A percentile compares a stretch with the other conserved stretches of the same genome.
These are phyloP conservation scores for Oncorhynchus nerka DNA, from an alignment of 2,113 vertebrate genomes.

Conservation along the genomic window DNA sequence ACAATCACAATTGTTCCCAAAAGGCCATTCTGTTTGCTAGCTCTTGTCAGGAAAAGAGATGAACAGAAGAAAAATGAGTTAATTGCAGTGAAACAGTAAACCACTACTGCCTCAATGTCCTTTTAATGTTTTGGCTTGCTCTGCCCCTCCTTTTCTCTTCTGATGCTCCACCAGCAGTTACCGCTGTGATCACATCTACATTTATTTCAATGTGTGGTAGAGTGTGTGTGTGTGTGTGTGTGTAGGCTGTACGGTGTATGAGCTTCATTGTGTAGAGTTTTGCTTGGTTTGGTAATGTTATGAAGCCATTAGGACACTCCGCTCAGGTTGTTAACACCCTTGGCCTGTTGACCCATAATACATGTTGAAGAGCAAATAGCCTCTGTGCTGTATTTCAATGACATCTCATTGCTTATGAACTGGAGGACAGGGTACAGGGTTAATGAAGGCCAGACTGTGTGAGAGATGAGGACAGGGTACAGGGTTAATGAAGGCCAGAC, in stretches of 20 bases:
- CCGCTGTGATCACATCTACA: slow-evolving; percentile 12
- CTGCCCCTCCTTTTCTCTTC: slow-evolving; percentile 43
- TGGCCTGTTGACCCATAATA: background rate
- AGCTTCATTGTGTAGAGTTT: background rate
- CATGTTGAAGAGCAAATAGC: background rate
- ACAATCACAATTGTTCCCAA: slow-evolving; percentile 14
- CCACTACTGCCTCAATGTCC: slow-evolving; percentile 38
- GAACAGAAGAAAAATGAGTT: slow-evolving; percentile 46
- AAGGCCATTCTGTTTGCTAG: slow-evolving; percentile 45
- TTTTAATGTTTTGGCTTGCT: slow-evolving; percentile 49
- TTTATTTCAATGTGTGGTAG: slow-evolving; percentile 14
- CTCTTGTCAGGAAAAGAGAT: slow-evolving; percentile 37
- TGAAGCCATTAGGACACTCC: slow-evolving; percentile 6
- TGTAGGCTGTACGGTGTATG: slow-evolving; percentile 8
- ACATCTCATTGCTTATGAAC: slow-evolving; percentile 20
- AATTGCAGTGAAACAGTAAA: slow-evolving; percentile 59
- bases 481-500: no score
- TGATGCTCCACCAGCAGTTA: background rate
- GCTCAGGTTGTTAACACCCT: background rate
- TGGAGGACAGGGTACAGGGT: background rate
- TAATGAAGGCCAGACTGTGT: background rate
- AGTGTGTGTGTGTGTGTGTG: background rate
- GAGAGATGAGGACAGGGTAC: background rate
- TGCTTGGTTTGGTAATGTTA: background rate
- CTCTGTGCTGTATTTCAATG: background rate